These are phyloP conservation scores for Drosophila neocordata DNA, from an alignment of 1,140 invertebrate genomes.

Conservation along the genomic window DNA sequence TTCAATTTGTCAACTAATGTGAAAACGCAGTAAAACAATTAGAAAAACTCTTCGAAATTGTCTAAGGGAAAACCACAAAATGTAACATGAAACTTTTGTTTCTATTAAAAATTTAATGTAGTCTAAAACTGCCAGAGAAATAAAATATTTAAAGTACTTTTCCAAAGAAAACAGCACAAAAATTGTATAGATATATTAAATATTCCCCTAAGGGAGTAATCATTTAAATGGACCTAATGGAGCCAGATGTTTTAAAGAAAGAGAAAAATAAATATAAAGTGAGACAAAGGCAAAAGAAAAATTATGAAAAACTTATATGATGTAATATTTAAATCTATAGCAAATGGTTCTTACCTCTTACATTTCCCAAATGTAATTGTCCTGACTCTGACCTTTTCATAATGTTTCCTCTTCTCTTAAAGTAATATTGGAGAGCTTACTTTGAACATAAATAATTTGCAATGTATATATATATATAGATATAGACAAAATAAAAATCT, in stretches of 20 bases:
- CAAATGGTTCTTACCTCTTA: not conserved
- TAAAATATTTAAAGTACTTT: slow-evolving; percentile 19
- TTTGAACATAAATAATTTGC: too few relatives aligned
- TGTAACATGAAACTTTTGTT: slow-evolving; percentile 49
- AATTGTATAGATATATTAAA: not conserved
- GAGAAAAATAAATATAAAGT: not conserved
- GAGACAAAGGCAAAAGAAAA: not conserved
- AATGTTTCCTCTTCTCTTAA: too few relatives aligned
- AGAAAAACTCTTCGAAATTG: slow-evolving; percentile 13
- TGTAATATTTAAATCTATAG: not conserved
- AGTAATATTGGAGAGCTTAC: too few relatives aligned
- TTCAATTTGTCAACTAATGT: slow-evolving; percentile 67
- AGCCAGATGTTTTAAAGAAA: not conserved
- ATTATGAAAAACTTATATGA: not conserved
- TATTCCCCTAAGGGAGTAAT: slow-evolving; percentile 11
- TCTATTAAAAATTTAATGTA: slow-evolving; percentile 13
- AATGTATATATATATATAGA: too few relatives aligned
- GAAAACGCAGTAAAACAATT: slow-evolving; percentile 57
- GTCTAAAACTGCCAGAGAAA: slow-evolving; percentile 5
- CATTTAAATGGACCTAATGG: slow-evolving; percentile 11
- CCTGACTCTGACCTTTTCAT: too few relatives aligned
- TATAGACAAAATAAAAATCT: too few relatives aligned
- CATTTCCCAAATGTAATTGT: not conserved
- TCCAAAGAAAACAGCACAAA: not conserved
- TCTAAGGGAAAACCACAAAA: not conserved